Percentiles rank a stretch among this genome's conserved stretches.
Conservation (phyloP, 2,888 invertebrate genomes). For the Apamea sordens region DNA sequence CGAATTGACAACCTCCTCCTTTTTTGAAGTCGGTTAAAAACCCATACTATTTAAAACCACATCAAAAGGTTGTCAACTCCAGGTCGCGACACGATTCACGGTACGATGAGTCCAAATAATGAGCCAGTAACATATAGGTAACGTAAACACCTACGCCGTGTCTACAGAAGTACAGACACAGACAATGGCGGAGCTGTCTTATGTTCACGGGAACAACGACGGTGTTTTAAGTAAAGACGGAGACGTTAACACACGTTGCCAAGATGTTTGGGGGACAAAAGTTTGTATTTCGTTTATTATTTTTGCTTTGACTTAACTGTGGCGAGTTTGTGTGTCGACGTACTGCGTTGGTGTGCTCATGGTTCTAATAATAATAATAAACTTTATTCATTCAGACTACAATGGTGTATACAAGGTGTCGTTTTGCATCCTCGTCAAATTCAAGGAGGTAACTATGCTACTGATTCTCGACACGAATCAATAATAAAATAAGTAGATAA, state of each 20-base stretch:
- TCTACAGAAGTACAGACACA: slow-evolving; percentile 12
- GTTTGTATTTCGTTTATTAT: not conserved
- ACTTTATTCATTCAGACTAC: too few relatives aligned
- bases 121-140: slow-evolving; percentile 60
- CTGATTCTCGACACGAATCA: too few relatives aligned
- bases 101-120: slow-evolving; percentile 72
- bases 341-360: not conserved
- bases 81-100: slow-evolving; percentile 64
- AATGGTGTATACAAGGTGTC: too few relatives aligned
- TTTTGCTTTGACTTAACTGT: not conserved
- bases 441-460: too few relatives aligned
- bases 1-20: too few relatives aligned
- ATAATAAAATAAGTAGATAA: too few relatives aligned
- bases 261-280: slow-evolving; percentile 2
- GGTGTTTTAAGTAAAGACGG: slow-evolving; percentile 20
- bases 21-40: too few relatives aligned
- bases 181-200: slow-evolving; percentile 49
- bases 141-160: slow-evolving; percentile 27
- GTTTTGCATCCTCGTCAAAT: too few relatives aligned
- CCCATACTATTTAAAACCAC: not conserved
- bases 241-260: not conserved
- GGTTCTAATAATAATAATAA: not conserved
- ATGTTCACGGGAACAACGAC: slow-evolving; percentile 9
- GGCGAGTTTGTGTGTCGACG: not conserved
- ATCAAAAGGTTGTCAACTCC: slow-evolving; percentile 51